These are phyloP conservation scores for Ophioninae sp. DNA, from an alignment of 2,888 invertebrate genomes.

Conservation along the genomic window DNA sequence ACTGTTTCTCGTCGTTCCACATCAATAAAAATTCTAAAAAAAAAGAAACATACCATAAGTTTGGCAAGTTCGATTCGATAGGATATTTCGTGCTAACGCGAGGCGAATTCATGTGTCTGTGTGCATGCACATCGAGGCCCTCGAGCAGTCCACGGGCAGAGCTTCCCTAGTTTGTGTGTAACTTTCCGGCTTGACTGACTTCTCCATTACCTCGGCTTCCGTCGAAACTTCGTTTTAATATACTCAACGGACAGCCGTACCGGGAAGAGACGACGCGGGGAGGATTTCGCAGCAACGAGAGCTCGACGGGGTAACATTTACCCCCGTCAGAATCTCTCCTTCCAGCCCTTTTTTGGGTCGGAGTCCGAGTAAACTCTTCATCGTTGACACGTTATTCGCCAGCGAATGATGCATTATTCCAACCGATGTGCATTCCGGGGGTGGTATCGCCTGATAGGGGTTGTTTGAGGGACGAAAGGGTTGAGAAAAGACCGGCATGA, in stretches of 20 bases:
- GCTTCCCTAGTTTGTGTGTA: constrained; percentile 67
- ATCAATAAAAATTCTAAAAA: constrained; percentile 8
- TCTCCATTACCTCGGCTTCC: constrained; percentile 73
- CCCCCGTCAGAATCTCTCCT: constrained; percentile 54
- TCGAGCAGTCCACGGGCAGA: constrained; percentile 7
- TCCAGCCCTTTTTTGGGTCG: constrained; percentile 16
- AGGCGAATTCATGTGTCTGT: constrained; percentile 14
- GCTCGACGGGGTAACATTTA: constrained; percentile 54
- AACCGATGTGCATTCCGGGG: constrained; percentile 10
- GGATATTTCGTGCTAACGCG: constrained; percentile 14
- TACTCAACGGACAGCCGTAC: constrained; percentile 64
- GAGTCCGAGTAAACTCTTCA: constrained; percentile 49
- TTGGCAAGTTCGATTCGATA: constrained; percentile 9
- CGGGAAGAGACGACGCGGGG: constrained; percentile 40
- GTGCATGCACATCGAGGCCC: constrained; percentile 5
- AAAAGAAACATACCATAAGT: constrained; percentile 13
- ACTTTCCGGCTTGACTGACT: constrained; percentile 76
- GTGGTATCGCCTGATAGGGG: not conserved
- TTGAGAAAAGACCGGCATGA: constrained; percentile 10
- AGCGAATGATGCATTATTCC: constrained; percentile 16
- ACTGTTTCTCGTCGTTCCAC: not conserved
- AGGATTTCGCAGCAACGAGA: constrained; percentile 45
- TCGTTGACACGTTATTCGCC: constrained; percentile 54
- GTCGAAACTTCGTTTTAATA: constrained; percentile 74
- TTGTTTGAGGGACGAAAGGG: not conserved